Conservation (phyloP, 2,888 invertebrate genomes). For the Stramonita haemastoma region DNA sequence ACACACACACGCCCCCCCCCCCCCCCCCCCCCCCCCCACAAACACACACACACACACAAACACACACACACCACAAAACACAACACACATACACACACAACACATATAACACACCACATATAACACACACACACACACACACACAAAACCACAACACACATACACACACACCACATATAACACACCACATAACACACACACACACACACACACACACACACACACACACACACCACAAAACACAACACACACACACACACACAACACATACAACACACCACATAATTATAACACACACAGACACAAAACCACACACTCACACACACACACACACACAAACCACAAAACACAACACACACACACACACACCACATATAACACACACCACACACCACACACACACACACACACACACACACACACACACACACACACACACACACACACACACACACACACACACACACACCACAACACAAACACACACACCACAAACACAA, state of each 20-base stretch:
- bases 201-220: not conserved
- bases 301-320: not conserved
- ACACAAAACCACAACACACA: not conserved
- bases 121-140: not conserved
- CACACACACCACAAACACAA: not conserved
- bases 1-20: not conserved
- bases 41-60: not conserved
- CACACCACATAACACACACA: no score
- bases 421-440: not conserved
- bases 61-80: not conserved
- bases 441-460: not conserved
- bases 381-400: not conserved
- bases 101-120: no score
- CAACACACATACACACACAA: no score
- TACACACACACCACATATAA: no score
- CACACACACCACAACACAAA: not conserved
- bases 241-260: not conserved
- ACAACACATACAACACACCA: not conserved
- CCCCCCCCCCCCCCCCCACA: no score
- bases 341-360: not conserved
- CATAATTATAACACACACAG: not conserved
- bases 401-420: not conserved
- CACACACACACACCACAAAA: not conserved
- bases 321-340: not conserved
- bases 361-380: not conserved